Evolutionary conservation across 2,113 vertebrate genomes (phyloP), one percentile per base, ranked within the genome.

Genomic region (Peromyscus leucopus): DNA sequence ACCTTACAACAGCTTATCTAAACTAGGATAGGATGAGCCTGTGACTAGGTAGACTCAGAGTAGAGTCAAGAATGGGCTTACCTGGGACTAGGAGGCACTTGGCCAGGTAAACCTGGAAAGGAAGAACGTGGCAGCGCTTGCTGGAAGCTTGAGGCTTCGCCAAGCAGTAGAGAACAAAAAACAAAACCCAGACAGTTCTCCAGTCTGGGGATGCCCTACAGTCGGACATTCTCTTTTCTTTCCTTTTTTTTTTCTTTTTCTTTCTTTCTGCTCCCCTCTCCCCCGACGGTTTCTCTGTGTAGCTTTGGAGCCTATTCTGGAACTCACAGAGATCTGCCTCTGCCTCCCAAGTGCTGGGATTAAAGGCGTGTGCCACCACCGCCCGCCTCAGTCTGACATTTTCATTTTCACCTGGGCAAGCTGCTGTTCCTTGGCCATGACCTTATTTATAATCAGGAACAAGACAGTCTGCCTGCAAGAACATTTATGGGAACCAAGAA

Each of bases 11-110:
- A 65, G 22, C 31, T 2, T 7, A 4, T 31, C 46, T 42, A 67
- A 8, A 74, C 36, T 5, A 89, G 59, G 36, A 21, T 4, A 0
- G 17, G 65, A 22, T 19, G 82, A 69, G 39, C 42, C 16, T n/a
- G 5, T 5, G 31, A 42, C 10, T 17, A 74, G 2, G 39, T 10
- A 2, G n/a, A 42, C 19, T 57, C 0, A 0, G 0, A 19, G 39
- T 39, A 36, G 16, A 22, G 10, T 36, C 63, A 63, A 11, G 31
- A n/a, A 61, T 57, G 26, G 65, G 55, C 90, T 61, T 61, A 36
- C 7, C 46, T 1, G 9, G 51, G 24, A 7, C 26, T 16, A 57
- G 63, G 65, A 33, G 42, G 39, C 33, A 33, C 16, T 28, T 15
- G 51, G 39, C 39, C 8, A 5, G 26, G 19, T 26, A 36, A 28